Conservation (phyloP, 2,888 invertebrate species). For the Carcina quercana region DNA sequence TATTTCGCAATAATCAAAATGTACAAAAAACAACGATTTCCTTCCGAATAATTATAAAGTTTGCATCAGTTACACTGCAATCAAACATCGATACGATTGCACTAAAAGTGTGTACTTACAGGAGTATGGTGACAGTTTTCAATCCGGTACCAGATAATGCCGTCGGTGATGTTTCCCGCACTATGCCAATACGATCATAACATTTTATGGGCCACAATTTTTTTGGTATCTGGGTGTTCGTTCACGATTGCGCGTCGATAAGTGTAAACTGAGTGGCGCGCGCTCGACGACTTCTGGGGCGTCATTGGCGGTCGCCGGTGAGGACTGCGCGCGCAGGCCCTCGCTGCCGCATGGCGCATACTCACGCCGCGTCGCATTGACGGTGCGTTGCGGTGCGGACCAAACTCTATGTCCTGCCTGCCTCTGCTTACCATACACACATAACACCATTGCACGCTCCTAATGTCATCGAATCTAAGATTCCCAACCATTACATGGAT, state of each 20-base stretch:
- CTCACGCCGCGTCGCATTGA: constrained; percentile 8
- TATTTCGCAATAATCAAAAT: no score
- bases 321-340: constrained; percentile 41
- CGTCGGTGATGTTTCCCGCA: not conserved
- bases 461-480: no score
- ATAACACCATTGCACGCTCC: no score
- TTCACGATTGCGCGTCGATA: constrained; percentile 48
- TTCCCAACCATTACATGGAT: no score
- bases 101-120: no score
- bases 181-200: constrained; percentile 7
- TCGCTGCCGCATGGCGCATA: constrained; percentile 29
- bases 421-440: not conserved
- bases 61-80: no score
- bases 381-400: constrained; percentile 2
- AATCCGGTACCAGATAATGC: no score
- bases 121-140: no score
- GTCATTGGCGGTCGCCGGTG: constrained; percentile 48
- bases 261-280: constrained; percentile 40
- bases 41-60: no score
- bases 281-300: constrained; percentile 40
- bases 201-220: constrained; percentile 24
- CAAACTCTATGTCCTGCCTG: not conserved
- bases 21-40: no score
- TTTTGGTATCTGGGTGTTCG: constrained; percentile 31
- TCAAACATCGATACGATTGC: no score